phyloP scores from a whole-genome alignment of 2,797 vertebrate genomes.

The Molothrus aeneus region DNA sequence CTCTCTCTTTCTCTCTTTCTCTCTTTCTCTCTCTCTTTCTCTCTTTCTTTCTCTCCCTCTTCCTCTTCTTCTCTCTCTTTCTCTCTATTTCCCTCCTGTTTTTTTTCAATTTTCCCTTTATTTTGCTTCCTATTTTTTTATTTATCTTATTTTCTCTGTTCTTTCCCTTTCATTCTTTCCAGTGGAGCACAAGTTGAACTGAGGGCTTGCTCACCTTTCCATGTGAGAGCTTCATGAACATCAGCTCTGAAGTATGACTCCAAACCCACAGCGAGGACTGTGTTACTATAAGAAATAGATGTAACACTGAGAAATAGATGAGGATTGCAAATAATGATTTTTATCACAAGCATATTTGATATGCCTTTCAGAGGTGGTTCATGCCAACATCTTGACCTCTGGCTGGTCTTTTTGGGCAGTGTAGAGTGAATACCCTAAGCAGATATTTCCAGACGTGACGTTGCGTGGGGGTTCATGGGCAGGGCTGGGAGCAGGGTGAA shows the following conservation, averaged over 20 bases:
- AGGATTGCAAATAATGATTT: not conserved
- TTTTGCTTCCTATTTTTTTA: not conserved
- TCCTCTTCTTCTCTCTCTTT: fast-evolving
- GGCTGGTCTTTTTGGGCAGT: not conserved
- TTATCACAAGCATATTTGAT: not conserved
- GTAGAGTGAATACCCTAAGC: not conserved
- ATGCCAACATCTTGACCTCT: not conserved
- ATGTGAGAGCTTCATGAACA: not conserved
- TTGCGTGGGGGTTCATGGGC: fast-evolving
- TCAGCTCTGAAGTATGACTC: not conserved
- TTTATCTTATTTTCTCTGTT: not conserved
- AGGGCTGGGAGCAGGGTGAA: not conserved
- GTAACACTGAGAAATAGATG: not conserved
- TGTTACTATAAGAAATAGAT: not conserved
- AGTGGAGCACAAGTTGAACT: not conserved
- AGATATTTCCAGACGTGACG: not conserved
- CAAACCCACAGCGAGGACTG: not conserved
- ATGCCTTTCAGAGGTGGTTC: not conserved
- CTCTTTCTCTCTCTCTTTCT: fast-evolving
- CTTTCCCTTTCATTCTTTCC: not conserved
- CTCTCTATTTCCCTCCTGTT: fast-evolving
- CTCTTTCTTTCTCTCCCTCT: fast-evolving
- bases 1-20: fast-evolving
- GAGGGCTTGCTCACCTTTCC: not conserved
- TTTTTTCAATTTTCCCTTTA: not conserved